phyloP scores from a whole-genome alignment of 2,113 vertebrate species.

The Oncorhynchus mykiss region DNA sequence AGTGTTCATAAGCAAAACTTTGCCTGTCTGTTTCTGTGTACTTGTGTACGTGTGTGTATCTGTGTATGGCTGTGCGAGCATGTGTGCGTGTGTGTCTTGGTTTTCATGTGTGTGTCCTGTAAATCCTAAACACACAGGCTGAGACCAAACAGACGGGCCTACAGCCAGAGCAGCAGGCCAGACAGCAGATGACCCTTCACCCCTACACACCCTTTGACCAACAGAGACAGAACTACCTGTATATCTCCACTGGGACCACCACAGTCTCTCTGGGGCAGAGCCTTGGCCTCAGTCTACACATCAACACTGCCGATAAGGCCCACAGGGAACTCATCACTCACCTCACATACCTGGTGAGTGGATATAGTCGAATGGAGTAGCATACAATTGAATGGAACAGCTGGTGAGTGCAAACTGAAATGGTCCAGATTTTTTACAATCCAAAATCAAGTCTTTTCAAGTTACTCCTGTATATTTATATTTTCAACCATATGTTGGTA shows the following conservation, averaged over 20 bases:
- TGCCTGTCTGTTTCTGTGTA: neutral
- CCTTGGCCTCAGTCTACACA: conserved; percentile 65
- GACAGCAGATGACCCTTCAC: conserved; percentile 33
- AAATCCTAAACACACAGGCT: conserved; percentile 59
- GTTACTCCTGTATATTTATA: too few relatives aligned
- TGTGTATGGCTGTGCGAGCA: neutral
- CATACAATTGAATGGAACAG: too few relatives aligned
- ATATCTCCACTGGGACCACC: conserved; percentile 59
- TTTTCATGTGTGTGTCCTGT: neutral
- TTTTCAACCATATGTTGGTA: too few relatives aligned
- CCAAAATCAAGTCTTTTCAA: too few relatives aligned
- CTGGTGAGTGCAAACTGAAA: neutral
- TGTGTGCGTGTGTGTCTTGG: neutral
- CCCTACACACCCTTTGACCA: conserved; percentile 61
- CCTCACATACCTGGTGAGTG: conserved; percentile 55
- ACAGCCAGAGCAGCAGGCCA: conserved; percentile 70
- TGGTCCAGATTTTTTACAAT: too few relatives aligned
- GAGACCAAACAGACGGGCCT: conserved; percentile 62
- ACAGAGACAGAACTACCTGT: conserved; percentile 69
- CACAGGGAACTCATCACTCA: conserved; percentile 38
- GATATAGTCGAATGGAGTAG: too few relatives aligned
- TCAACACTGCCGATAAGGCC: conserved; percentile 1
- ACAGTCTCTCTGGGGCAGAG: conserved; percentile 52
- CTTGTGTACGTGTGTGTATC: neutral
- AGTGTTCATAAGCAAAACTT: neutral